These are phyloP conservation scores for Branchipolynoe longqiensis DNA, from an alignment of 2,888 invertebrate genomes.

Conservation along the genomic window DNA sequence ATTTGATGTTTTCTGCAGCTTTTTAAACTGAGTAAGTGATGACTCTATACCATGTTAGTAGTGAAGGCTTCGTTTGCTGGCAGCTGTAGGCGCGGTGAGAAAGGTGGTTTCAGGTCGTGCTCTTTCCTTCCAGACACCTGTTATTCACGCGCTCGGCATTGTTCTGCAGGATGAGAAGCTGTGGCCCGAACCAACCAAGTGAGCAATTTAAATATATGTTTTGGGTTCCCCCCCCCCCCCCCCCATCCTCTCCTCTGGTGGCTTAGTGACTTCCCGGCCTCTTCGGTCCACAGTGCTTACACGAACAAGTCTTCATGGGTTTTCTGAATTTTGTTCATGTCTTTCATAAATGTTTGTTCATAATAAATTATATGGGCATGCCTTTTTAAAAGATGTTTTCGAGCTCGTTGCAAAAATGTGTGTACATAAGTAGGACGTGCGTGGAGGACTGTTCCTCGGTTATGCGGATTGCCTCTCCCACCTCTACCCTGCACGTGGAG, in stretches of 20 bases:
- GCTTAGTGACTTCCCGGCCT: no score
- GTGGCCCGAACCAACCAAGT: slow-evolving; percentile 72
- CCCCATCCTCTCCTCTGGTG: not conserved
- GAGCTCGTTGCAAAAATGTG: no score
- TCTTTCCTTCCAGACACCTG: slow-evolving; percentile 77
- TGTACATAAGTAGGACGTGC: no score
- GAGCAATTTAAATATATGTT: not conserved
- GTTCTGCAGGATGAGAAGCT: slow-evolving; percentile 74
- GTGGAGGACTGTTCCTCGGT: no score
- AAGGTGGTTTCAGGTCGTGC: not conserved
- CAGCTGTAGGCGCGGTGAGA: not conserved
- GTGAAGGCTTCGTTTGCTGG: not conserved
- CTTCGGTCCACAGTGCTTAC: no score
- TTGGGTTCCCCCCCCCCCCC: not conserved
- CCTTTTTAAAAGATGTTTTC: no score
- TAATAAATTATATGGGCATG: no score
- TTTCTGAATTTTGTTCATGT: no score
- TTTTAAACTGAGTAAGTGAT: not conserved
- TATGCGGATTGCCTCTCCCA: no score
- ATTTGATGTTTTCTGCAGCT: not conserved
- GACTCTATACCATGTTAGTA: not conserved
- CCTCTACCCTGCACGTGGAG: no score
- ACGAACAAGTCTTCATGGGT: no score
- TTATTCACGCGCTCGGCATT: slow-evolving; percentile 81
- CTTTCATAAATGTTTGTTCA: no score